Conservation (phyloP, 2,797 vertebrate species). For the Micromesistius poutassou region DNA sequence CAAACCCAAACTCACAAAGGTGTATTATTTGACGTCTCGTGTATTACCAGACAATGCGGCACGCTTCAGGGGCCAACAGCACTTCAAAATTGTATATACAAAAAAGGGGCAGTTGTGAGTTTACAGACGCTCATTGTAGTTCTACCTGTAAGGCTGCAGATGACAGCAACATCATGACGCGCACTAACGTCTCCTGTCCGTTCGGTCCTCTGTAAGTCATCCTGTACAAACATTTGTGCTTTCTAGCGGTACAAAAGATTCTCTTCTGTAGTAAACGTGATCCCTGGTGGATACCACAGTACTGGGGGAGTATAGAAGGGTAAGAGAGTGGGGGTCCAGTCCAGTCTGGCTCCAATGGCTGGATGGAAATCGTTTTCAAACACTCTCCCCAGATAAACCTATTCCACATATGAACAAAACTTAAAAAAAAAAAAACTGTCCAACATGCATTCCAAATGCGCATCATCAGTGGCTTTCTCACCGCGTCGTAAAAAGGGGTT, state of each 20-base stretch:
- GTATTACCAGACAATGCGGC: no score
- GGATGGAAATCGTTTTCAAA: not conserved
- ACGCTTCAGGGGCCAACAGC: no score
- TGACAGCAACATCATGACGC: not conserved
- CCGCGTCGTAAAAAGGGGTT: not conserved
- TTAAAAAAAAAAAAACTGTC: not conserved
- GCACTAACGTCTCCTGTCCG: not conserved
- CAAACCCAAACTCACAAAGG: not conserved
- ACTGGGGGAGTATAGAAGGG: not conserved
- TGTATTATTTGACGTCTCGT: not conserved
- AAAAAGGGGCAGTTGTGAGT: not conserved
- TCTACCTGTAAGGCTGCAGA: not conserved
- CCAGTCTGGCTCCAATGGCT: not conserved
- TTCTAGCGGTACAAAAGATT: not conserved
- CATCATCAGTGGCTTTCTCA: constrained; percentile 2
- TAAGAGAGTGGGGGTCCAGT: not conserved
- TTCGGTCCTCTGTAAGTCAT: not conserved
- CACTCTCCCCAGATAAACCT: not conserved
- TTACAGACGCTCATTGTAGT: not conserved
- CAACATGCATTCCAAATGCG: not conserved
- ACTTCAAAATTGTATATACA: not conserved
- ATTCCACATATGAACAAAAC: not conserved
- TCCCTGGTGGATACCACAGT: not conserved
- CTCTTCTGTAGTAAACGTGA: not conserved
- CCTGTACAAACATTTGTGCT: not conserved